Evolutionary conservation across 2,797 vertebrate genomes (phyloP).

Genomic region (Echeneis naucrates): DNA sequence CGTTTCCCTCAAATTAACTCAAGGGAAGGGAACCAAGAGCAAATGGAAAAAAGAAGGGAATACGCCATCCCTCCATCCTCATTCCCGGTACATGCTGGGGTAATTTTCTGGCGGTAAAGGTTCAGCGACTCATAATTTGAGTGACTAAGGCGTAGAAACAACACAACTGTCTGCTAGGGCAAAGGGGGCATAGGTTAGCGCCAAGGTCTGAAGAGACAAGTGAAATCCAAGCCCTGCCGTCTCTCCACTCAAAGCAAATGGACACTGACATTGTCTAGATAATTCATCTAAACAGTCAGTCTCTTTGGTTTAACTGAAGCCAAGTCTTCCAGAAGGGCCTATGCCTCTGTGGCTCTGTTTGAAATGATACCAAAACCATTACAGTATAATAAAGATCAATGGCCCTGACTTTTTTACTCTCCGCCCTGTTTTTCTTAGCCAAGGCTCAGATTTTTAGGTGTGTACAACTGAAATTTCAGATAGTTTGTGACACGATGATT

Average conservation of each 20-base stretch:
- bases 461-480: slow-evolving; percentile 53
- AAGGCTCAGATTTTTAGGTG: slow-evolving; percentile 64
- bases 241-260: slow-evolving; percentile 78
- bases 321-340: slow-evolving; percentile 68
- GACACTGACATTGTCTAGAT: slow-evolving; percentile 86
- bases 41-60: slow-evolving; percentile 75
- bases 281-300: slow-evolving; percentile 85
- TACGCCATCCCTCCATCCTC: slow-evolving; percentile 72
- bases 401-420: slow-evolving; percentile 32
- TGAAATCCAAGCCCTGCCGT: slow-evolving; percentile 80
- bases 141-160: slow-evolving; percentile 85
- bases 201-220: slow-evolving; percentile 79
- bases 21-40: slow-evolving; percentile 68
- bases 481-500: slow-evolving; percentile 73
- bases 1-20: slow-evolving; percentile 86
- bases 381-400: slow-evolving; percentile 76
- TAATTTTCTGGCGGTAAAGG: slow-evolving; percentile 87
- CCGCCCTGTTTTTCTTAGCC: slow-evolving; percentile 51
- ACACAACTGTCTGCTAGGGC: slow-evolving; percentile 74
- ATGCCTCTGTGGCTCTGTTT: slow-evolving; percentile 61
- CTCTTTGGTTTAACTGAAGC: slow-evolving; percentile 79
- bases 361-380: slow-evolving; percentile 75
- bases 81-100: slow-evolving; percentile 79
- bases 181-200: slow-evolving; percentile 77
- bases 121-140: slow-evolving; percentile 88